Conservation (phyloP, 2,113 vertebrate species). For the Caloenas nicobarica region DNA sequence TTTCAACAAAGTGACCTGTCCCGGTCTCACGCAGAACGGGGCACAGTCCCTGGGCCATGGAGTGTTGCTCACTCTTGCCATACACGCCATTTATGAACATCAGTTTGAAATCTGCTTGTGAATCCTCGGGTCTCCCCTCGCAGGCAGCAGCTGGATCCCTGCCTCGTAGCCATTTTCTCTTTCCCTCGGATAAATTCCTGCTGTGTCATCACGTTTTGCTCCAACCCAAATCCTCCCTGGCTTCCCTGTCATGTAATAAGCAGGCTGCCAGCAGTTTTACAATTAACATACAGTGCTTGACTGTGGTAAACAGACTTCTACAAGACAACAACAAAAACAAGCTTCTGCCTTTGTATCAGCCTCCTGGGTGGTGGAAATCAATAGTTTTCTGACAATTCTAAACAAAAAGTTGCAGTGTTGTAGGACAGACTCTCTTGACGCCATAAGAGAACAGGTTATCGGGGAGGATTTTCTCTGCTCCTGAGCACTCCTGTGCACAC, state of each 20-base stretch:
- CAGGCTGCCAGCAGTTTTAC: background rate
- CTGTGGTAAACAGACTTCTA: rapidly evolving
- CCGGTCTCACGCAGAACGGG: background rate
- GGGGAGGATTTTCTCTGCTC: background rate
- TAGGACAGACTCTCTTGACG: background rate
- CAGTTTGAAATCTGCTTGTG: background rate
- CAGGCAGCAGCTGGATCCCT: rapidly evolving
- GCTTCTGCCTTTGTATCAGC: rapidly evolving
- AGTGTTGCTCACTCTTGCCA: rapidly evolving
- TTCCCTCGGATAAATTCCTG: background rate
- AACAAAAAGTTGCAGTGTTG: rapidly evolving
- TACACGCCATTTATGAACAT: rapidly evolving
- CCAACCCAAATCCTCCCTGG: background rate
- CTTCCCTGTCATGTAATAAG: rapidly evolving
- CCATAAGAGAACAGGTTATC: rapidly evolving
- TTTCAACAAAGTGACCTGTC: background rate
- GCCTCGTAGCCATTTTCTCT: background rate
- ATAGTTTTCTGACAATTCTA: background rate
- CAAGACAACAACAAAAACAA: rapidly evolving
- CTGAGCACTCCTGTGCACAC: background rate
- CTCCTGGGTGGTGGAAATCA: background rate
- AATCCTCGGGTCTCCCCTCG: rapidly evolving
- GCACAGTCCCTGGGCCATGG: background rate
- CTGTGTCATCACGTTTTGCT: background rate
- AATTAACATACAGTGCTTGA: rapidly evolving